Evolutionary conservation across 2,113 vertebrate genomes (phyloP).

Genomic region (Dendrocopos noguchii): DNA sequence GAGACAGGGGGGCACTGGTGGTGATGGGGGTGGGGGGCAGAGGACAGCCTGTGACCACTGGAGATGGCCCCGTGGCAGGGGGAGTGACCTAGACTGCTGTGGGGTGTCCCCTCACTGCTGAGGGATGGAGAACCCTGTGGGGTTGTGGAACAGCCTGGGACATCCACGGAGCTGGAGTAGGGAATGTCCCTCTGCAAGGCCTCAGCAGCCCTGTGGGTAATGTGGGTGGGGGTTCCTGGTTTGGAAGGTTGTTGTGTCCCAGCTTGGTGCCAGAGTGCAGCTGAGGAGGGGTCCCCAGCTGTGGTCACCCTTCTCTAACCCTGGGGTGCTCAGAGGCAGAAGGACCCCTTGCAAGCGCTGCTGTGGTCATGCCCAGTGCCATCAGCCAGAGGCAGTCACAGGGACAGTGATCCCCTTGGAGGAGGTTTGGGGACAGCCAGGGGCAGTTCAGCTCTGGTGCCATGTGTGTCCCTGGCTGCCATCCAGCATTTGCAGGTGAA

Average conservation of each 20-base stretch:
- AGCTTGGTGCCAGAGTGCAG: neutral
- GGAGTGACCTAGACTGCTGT: rapidly evolving
- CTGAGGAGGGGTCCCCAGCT: neutral
- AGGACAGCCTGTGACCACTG: neutral
- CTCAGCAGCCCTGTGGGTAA: neutral
- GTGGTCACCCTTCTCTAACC: neutral
- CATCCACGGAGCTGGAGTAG: neutral
- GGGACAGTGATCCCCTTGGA: neutral
- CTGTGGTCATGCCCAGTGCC: neutral
- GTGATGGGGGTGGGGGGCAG: too few species aligned
- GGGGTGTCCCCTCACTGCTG: neutral
- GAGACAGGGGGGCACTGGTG: neutral
- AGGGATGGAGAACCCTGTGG: neutral
- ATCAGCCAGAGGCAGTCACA: neutral
- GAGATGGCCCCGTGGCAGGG: neutral
- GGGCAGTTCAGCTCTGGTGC: neutral
- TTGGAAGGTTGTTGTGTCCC: neutral
- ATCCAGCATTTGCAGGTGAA: neutral
- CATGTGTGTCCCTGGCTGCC: rapidly evolving
- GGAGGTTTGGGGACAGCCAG: neutral
- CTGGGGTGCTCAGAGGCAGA: neutral
- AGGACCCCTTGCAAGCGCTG: neutral
- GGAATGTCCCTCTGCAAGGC: neutral
- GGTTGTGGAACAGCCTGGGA: neutral
- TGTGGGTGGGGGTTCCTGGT: neutral